Base-by-base conservation (phyloP, 2,113 vertebrate species). In the Toxotes jaculatrix region DNA sequence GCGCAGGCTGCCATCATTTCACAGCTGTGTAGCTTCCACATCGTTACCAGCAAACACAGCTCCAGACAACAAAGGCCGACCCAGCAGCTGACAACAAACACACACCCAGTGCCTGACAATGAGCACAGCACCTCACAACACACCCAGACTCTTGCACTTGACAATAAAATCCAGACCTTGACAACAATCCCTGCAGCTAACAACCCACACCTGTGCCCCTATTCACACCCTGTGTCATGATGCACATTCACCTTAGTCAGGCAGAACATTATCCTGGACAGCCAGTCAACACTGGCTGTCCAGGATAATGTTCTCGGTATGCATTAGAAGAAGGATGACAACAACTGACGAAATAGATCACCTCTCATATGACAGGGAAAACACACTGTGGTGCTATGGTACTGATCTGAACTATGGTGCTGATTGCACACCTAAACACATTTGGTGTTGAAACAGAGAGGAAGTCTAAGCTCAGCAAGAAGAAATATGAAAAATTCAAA, bases 51-150 rank as follows among this genome's bases (percentile, higher is more conserved):
- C 61, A 65, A 65, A 56, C 19, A 43, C 61, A 65, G 47, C 23
- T 21, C 36, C 47, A 40, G 17, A 56, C 74, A 66, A 56, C 62
- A 76, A 64, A 65, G 62, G 17, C 47, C 6, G n/a, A 66, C 59
- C 32, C 59, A 38, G 40, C 40, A 60, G 43, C 31, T 40, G 43
- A 36, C 42, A 23, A 23, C 45, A 56, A 10, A 66, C 49, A 65
- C 31, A 38, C 6, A 49, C 21, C 19, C 10, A 36, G 57, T 11
- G 43, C 12, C n/a, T 67, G 65, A 19, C 70, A 47, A 31, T 21
- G 27, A 47, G 42, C n/a, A 7, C 13, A 42, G 36, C 7, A 9
- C 23, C 11, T 60, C 23, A 62, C 19, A 38, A 53, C 47, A 38
- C 60, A 40, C 5, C n/a, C 47, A 27, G 12, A 38, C 19, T 63